Evolutionary conservation across 2,888 invertebrate genomes (phyloP).

Genomic region (Cabera pusaria): DNA sequence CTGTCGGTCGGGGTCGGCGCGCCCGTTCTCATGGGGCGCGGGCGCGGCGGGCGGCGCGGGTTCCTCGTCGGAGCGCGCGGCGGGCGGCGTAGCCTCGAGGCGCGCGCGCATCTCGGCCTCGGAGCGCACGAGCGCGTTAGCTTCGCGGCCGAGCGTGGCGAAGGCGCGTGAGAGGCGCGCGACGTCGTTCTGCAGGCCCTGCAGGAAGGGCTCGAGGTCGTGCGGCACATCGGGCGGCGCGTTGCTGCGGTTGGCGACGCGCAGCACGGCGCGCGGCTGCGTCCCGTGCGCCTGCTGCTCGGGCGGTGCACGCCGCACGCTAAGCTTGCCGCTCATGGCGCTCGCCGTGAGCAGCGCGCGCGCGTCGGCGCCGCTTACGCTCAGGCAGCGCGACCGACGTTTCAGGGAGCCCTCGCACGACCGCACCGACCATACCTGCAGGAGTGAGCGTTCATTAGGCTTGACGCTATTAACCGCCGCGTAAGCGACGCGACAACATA

Average conservation of each 20-base stretch:
- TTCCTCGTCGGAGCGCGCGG: neutral
- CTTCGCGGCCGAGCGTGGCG: slow-evolving; percentile 61
- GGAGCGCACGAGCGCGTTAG: slow-evolving; percentile 52
- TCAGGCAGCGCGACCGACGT: slow-evolving; percentile 64
- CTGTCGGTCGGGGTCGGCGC: neutral
- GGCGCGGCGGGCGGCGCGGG: slow-evolving; percentile 3
- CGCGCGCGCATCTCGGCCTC: slow-evolving; percentile 54
- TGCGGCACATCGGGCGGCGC: slow-evolving; percentile 36
- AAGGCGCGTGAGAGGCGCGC: slow-evolving; percentile 62
- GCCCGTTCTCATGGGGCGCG: slow-evolving; percentile 13
- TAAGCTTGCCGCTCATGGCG: slow-evolving; percentile 59
- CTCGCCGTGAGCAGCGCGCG: slow-evolving; percentile 54
- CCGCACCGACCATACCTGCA: slow-evolving; percentile 73
- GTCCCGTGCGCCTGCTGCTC: slow-evolving; percentile 52
- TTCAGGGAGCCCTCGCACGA: slow-evolving; percentile 73
- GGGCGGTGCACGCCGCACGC: slow-evolving; percentile 57
- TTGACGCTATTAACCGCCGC: neutral
- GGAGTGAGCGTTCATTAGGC: too few relatives aligned
- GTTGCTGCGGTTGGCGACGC: slow-evolving; percentile 65
- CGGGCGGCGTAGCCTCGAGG: slow-evolving; percentile 38
- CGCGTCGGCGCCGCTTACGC: slow-evolving; percentile 59
- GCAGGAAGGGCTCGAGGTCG: slow-evolving; percentile 58
- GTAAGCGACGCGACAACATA: too few relatives aligned
- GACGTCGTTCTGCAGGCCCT: slow-evolving; percentile 64
- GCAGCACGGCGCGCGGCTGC: slow-evolving; percentile 69